Evolutionary conservation across 2,888 invertebrate genomes (phyloP), one percentile per base, ranked within the genome.

Genomic region (Leptothorax acervorum): DNA sequence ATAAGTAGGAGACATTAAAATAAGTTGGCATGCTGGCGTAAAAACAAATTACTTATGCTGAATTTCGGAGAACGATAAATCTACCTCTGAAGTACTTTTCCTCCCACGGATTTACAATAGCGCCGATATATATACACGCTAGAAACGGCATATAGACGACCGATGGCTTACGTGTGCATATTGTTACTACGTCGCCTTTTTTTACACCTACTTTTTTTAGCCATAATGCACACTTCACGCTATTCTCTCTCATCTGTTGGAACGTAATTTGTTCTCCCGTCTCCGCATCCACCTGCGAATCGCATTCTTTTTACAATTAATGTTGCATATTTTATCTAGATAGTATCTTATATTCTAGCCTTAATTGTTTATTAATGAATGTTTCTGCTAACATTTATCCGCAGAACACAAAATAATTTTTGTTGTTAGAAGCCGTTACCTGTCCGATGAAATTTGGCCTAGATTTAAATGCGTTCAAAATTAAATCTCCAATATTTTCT

Each of bases 141-240:
- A 74, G 11, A 60, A 45, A 31, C 31, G 74, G 74, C 8, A 28
- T 1, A 12, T 60, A 74, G 31, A 45, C 60, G 11, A 11, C 0
- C 28, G 60, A 45, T 3, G 4, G 9, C n/a, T 74, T 74, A 2
- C 12, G 18, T 1, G 45, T 60, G 11, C 74, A 74, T 74, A 74
- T 74, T n/a, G 45, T 45, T 60, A 74, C 3, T 60, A n/a, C 15
- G 0, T 31, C 2, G 3, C 28, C 8, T n/a, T 55, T 3, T 6
- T 28, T 45, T 11, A 74, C 8, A 2, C 45, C 60, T 45, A 6
- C 0, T 57, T 11, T n/a, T 5, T 57, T 4, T 42, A 73, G 12
- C 42, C 74, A 60, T 60, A 45, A 31, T 18, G 74, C 74, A 12
- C 60, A 42, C 12, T 60, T 74, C 8, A 74, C 45, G n/a, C 74